Evolutionary conservation across 2,888 invertebrate genomes (phyloP).

Genomic region (Caenorhabditis sp.): DNA sequence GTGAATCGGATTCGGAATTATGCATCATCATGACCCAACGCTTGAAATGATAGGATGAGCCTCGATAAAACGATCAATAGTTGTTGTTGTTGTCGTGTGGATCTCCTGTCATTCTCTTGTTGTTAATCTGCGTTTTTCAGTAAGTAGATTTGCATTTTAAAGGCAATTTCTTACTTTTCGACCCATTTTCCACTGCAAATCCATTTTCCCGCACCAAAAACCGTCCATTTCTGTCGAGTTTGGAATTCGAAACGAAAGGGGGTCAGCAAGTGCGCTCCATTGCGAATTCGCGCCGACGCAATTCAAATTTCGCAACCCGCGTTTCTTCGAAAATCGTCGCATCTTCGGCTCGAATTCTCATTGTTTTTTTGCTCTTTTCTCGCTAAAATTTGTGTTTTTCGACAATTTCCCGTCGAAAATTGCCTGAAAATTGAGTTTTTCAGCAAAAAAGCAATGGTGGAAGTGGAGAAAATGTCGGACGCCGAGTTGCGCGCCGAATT

Average conservation of each 20-base stretch:
- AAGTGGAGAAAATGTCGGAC: slow-evolving; percentile 64
- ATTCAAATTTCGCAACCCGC: slow-evolving; percentile 45
- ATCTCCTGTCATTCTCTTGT: too few species aligned
- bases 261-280: slow-evolving; percentile 16
- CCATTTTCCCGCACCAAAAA: too few species aligned
- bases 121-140: too few species aligned
- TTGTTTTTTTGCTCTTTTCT: slow-evolving; percentile 5
- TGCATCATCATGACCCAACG: too few species aligned
- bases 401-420: background rate
- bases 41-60: too few species aligned
- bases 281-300: slow-evolving; percentile 28
- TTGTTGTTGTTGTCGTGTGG: too few species aligned
- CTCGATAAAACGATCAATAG: too few species aligned
- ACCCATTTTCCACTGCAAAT: too few species aligned
- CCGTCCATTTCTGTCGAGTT: too few species aligned
- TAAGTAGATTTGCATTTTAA: too few species aligned
- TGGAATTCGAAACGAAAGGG: slow-evolving; percentile 1
- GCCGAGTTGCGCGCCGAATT: slow-evolving; percentile 68
- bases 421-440: background rate
- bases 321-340: slow-evolving; percentile 25
- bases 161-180: too few species aligned
- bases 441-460: slow-evolving; percentile 20
- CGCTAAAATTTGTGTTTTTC: background rate
- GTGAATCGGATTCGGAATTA: too few species aligned
- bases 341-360: background rate